Evolutionary conservation across 2,113 vertebrate genomes (phyloP).

Genomic region (Eidolon helvum): DNA sequence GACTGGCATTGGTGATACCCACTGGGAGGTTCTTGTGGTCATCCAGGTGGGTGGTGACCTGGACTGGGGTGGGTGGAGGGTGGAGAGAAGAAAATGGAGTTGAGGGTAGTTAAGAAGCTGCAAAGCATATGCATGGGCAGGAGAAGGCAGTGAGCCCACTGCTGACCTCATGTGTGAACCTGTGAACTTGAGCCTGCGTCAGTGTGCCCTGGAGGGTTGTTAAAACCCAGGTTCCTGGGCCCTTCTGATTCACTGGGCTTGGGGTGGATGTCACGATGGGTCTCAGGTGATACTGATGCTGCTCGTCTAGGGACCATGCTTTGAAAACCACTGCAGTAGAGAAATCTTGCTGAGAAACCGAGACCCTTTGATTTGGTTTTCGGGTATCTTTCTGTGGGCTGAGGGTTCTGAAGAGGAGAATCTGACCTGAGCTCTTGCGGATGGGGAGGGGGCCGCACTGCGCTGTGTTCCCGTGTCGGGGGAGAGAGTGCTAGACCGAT

Average conservation of each 20-base stretch:
- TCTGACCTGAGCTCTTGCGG: background rate
- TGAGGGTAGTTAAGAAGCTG: background rate
- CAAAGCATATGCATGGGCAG: background rate
- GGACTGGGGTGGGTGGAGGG: background rate
- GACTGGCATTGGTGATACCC: background rate
- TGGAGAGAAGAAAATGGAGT: background rate
- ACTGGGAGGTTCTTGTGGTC: background rate
- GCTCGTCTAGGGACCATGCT: background rate
- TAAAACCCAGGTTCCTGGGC: background rate
- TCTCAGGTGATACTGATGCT: background rate
- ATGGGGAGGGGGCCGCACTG: fast-evolving
- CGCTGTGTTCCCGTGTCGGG: background rate
- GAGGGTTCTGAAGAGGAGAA: background rate
- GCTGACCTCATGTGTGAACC: fast-evolving
- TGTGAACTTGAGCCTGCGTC: fast-evolving
- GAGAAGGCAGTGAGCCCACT: background rate
- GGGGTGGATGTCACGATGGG: background rate
- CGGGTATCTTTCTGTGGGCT: background rate
- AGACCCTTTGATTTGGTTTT: background rate
- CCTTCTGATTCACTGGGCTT: background rate
- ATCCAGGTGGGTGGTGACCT: background rate
- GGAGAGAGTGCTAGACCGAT: background rate
- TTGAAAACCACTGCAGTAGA: background rate
- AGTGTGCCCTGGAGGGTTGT: background rate
- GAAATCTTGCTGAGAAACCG: background rate